These are phyloP conservation scores for Cantharis flavilabris DNA, from an alignment of 2,888 invertebrate genomes.

Conservation along the genomic window DNA sequence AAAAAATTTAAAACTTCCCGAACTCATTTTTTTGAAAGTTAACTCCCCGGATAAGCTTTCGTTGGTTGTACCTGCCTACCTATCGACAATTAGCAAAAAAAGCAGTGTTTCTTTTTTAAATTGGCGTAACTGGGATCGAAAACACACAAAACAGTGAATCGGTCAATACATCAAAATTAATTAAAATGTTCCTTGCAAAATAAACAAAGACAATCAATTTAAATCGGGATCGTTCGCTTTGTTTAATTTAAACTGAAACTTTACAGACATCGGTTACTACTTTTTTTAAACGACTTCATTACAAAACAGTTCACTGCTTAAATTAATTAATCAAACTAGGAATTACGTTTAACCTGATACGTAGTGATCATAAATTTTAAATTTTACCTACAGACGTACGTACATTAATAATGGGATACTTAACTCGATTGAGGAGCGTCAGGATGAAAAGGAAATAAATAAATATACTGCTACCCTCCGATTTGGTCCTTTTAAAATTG, in stretches of 20 bases:
- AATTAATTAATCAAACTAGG: conserved; percentile 21
- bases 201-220: conserved; percentile 27
- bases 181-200: conserved; percentile 24
- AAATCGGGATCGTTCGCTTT: conserved; percentile 15
- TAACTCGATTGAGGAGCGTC: background rate
- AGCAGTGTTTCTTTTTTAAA: background rate
- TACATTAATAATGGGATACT: background rate
- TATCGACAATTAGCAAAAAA: background rate
- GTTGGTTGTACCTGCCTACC: background rate
- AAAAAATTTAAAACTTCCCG: conserved; percentile 13
- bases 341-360: background rate
- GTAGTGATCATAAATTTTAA: background rate
- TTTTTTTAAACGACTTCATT: conserved; percentile 11
- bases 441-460: background rate
- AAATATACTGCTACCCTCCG: background rate
- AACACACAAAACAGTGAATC: background rate
- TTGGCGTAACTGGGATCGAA: background rate
- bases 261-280: conserved; percentile 20
- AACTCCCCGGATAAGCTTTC: background rate
- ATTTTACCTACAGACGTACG: background rate
- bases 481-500: background rate
- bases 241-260: conserved; percentile 22
- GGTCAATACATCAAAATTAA: conserved; percentile 20
- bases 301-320: conserved; percentile 19
- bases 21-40: conserved; percentile 7